Conservation (phyloP, 2,888 invertebrate species). For the Thalpophila matura region DNA sequence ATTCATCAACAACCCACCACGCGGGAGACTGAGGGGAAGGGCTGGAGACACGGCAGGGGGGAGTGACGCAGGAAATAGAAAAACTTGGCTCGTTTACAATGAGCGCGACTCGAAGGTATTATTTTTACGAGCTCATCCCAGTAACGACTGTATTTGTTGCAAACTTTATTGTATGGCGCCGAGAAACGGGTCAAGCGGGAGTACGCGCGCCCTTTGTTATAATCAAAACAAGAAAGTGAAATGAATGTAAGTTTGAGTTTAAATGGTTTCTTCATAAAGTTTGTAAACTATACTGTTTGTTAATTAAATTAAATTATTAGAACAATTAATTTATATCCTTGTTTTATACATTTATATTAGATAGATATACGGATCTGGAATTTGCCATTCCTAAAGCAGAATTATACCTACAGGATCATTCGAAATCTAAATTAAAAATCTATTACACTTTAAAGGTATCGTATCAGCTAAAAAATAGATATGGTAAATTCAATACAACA, state of each 20-base stretch:
- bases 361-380: too few relatives aligned
- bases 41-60: neutral
- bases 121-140: constrained; percentile 69
- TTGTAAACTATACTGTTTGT: constrained; percentile 23
- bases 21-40: constrained; percentile 13
- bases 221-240: constrained; percentile 55
- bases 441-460: too few relatives aligned
- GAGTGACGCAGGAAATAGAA: constrained; percentile 74
- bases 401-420: too few relatives aligned
- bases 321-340: constrained; percentile 8
- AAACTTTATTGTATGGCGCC: constrained; percentile 63
- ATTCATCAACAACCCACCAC: constrained; percentile 60
- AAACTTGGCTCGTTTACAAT: constrained; percentile 80
- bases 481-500: too few relatives aligned
- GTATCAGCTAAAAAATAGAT: too few relatives aligned
- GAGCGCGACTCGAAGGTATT: constrained; percentile 68
- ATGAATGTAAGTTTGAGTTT: constrained; percentile 28
- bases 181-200: constrained; percentile 63
- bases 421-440: too few relatives aligned
- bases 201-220: constrained; percentile 39
- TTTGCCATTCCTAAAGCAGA: too few relatives aligned
- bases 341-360: too few relatives aligned
- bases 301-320: constrained; percentile 24
- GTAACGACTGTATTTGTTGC: constrained; percentile 71
- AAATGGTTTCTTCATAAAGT: constrained; percentile 30